These are phyloP conservation scores for Acanthosoma haemorrhoidale DNA, from an alignment of 2,888 invertebrate genomes.

Conservation along the genomic window DNA sequence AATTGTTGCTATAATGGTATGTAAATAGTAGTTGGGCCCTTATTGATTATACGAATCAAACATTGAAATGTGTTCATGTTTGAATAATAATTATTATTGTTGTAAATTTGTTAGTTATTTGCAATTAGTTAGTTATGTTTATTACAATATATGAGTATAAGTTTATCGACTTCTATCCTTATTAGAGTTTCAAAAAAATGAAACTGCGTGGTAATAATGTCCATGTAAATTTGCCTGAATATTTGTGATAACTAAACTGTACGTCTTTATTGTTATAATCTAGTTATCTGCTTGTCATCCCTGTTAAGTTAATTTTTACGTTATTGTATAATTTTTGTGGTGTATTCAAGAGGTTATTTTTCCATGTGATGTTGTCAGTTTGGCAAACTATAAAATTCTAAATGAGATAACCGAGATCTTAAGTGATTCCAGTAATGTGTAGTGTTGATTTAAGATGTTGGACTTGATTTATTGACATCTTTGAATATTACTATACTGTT, in stretches of 20 bases:
- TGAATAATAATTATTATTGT: not conserved
- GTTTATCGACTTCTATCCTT: not conserved
- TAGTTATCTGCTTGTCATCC: not conserved
- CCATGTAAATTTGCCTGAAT: slow-evolving; percentile 17
- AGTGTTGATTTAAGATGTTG: not conserved
- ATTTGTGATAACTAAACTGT: slow-evolving; percentile 7
- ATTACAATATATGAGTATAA: not conserved
- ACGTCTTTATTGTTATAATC: slow-evolving; percentile 13
- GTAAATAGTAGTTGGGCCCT: too few species aligned
- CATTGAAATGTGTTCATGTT: slow-evolving; percentile 10
- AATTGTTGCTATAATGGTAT: too few species aligned
- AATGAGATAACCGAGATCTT: too few species aligned
- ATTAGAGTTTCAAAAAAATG: not conserved
- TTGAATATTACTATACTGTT: too few species aligned
- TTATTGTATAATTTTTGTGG: too few species aligned
- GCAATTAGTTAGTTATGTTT: not conserved
- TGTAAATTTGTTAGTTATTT: not conserved
- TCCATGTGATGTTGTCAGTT: too few species aligned
- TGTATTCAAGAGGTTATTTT: too few species aligned
- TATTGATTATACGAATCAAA: too few species aligned
- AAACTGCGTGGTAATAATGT: not conserved
- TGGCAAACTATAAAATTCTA: too few species aligned
- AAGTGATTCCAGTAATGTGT: not conserved
- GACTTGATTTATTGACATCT: too few species aligned
- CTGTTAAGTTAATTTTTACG: too few species aligned